These are phyloP conservation scores for Melipona beecheii DNA, from an alignment of 2,888 invertebrate genomes.

Conservation along the genomic window DNA sequence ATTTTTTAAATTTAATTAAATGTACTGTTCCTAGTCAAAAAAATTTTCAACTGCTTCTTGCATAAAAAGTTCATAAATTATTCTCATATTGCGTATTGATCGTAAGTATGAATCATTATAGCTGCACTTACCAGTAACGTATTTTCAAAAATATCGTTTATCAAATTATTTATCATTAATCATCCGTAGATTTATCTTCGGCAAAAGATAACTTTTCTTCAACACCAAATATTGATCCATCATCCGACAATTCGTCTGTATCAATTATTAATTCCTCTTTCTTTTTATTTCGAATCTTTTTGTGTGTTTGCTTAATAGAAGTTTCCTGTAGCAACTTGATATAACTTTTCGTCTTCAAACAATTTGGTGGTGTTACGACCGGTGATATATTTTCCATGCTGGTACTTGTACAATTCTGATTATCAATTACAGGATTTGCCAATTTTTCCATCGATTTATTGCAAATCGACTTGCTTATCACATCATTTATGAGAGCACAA, in stretches of 20 bases:
- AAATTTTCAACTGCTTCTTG: neutral
- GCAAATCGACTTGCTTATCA: neutral
- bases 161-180: neutral
- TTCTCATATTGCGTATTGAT: neutral
- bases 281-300: conserved; percentile 72
- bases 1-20: neutral
- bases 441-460: conserved; percentile 14
- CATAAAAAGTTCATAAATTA: neutral
- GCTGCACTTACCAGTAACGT: conserved; percentile 21
- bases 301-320: conserved; percentile 79
- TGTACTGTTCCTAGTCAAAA: neutral
- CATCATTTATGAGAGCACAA: neutral
- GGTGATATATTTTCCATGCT: conserved; percentile 15
- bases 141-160: neutral
- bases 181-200: neutral
- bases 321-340: conserved; percentile 72
- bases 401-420: conserved; percentile 8
- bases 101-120: neutral
- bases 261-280: conserved; percentile 29
- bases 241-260: conserved; percentile 74
- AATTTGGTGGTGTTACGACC: conserved; percentile 76
- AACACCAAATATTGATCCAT: conserved; percentile 79
- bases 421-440: conserved; percentile 52
- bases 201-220: conserved; percentile 58
- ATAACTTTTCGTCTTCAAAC: conserved; percentile 68